phyloP scores from a whole-genome alignment of 2,113 vertebrate genomes.

The Romanogobio albipinnatus region DNA sequence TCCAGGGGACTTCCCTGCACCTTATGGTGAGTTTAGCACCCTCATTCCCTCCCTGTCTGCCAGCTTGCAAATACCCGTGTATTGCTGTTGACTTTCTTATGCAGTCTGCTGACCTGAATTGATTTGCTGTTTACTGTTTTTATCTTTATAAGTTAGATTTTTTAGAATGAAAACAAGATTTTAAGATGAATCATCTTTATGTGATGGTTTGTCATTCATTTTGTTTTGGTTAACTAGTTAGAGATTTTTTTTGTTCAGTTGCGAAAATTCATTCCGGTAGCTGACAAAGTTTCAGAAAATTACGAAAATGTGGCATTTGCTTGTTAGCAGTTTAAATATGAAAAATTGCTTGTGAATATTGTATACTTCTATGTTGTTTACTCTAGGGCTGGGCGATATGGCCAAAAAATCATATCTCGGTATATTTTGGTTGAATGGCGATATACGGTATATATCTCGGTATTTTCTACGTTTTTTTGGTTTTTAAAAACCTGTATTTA shows the following conservation, averaged over 20 bases:
- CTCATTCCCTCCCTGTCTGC: not conserved
- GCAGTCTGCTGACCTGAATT: not conserved
- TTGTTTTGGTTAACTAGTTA: not conserved
- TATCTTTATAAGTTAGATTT: not conserved
- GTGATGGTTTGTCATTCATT: not conserved
- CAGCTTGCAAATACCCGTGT: not conserved
- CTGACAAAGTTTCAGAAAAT: not conserved
- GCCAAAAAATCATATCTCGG: no score
- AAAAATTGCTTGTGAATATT: no score
- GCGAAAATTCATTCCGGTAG: not conserved
- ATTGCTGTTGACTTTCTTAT: not conserved
- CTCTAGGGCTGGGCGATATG: no score
- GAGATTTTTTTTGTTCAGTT: not conserved
- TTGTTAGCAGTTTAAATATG: not conserved
- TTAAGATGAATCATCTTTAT: not conserved
- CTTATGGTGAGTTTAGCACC: slow-evolving; percentile 85
- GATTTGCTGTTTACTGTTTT: not conserved
- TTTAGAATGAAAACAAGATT: not conserved
- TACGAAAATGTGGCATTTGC: not conserved
- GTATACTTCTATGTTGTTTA: not conserved
- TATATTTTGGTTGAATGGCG: no score
- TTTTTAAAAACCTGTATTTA: no score
- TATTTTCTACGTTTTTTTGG: no score
- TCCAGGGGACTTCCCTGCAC: slow-evolving; percentile 91
- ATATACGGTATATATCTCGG: no score